Conservation (phyloP, 2,797 vertebrate species). For the Periophthalmus magnuspinnatus region DNA sequence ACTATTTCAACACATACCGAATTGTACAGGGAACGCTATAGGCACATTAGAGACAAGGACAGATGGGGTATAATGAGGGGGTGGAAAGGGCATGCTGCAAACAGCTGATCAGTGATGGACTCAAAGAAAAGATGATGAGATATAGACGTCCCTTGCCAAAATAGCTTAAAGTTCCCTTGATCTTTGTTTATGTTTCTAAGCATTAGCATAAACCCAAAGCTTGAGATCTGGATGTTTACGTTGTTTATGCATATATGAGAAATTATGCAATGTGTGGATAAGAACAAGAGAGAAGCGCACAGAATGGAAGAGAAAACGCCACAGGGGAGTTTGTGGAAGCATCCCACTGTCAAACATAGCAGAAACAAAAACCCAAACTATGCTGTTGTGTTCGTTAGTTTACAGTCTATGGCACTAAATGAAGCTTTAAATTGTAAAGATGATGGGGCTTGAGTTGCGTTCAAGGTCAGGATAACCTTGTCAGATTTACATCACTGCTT, state of each 20-base stretch:
- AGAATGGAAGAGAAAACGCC: slow-evolving; percentile 30
- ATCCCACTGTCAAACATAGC: slow-evolving; percentile 22
- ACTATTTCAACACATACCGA: slow-evolving; percentile 44
- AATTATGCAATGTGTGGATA: slow-evolving; percentile 29
- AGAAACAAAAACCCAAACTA: slow-evolving; percentile 20
- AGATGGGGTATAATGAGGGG: slow-evolving; percentile 9
- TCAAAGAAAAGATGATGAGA: slow-evolving; percentile 13
- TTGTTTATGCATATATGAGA: slow-evolving; percentile 29
- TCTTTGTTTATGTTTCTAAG: slow-evolving; percentile 25
- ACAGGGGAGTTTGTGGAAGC: slow-evolving; percentile 19
- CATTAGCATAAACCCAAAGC: slow-evolving; percentile 16
- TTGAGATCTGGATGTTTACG: slow-evolving; percentile 28
- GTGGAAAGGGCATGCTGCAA: slow-evolving; percentile 31
- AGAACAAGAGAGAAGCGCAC: slow-evolving; percentile 4
- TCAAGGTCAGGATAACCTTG: slow-evolving; percentile 34
- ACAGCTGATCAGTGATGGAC: slow-evolving; percentile 17
- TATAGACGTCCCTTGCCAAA: slow-evolving; percentile 12
- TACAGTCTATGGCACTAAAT: not conserved
- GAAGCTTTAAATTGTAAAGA: not conserved
- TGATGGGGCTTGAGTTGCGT: slow-evolving; percentile 18
- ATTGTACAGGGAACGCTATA: slow-evolving; percentile 36
- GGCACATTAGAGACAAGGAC: slow-evolving; percentile 25
- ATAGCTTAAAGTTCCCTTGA: slow-evolving; percentile 19
- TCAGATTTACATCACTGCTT: slow-evolving; percentile 33
- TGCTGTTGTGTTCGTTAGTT: not conserved